Conservation (phyloP, 2,888 invertebrate genomes). For the Operophtera brumata region DNA sequence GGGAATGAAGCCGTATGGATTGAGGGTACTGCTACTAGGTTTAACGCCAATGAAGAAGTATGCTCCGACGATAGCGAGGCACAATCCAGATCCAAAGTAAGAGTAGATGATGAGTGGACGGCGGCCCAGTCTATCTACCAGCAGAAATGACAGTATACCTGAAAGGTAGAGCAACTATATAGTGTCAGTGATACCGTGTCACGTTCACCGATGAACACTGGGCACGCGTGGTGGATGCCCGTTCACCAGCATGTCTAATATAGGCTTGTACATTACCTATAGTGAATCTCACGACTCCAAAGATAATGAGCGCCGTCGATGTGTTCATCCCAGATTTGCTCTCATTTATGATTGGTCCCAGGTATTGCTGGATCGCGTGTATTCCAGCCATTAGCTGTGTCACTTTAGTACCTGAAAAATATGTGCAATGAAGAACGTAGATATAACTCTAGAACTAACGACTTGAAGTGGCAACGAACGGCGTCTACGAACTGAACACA, state of each 20-base stretch:
- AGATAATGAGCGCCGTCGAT: conserved; percentile 52
- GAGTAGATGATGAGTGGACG: conserved; percentile 70
- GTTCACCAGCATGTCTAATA: too few relatives aligned
- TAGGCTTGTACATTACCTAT: conserved; percentile 42
- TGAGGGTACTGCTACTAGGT: conserved; percentile 28
- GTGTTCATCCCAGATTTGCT: conserved; percentile 45
- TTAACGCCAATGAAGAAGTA: conserved; percentile 60
- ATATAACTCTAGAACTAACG: not conserved
- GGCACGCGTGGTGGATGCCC: too few relatives aligned
- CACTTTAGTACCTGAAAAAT: conserved; percentile 52
- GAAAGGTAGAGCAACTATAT: conserved; percentile 33
- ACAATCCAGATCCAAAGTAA: conserved; percentile 50
- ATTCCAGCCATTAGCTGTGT: conserved; percentile 57
- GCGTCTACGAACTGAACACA: too few relatives aligned
- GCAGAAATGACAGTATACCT: conserved; percentile 58
- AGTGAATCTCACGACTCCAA: conserved; percentile 55
- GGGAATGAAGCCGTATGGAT: conserved; percentile 51
- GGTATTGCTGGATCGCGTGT: conserved; percentile 56
- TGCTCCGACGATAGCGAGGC: conserved; percentile 45
- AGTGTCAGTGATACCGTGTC: too few relatives aligned
- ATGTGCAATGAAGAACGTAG: not conserved
- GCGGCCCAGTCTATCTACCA: conserved; percentile 66
- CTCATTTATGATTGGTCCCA: conserved; percentile 59
- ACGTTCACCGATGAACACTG: too few relatives aligned
- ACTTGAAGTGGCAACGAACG: not conserved